Percentiles rank a stretch among this genome's conserved stretches.
These are phyloP conservation scores for Ceuthmochares aereus DNA, from an alignment of 2,113 vertebrate genomes.

Conservation along the genomic window DNA sequence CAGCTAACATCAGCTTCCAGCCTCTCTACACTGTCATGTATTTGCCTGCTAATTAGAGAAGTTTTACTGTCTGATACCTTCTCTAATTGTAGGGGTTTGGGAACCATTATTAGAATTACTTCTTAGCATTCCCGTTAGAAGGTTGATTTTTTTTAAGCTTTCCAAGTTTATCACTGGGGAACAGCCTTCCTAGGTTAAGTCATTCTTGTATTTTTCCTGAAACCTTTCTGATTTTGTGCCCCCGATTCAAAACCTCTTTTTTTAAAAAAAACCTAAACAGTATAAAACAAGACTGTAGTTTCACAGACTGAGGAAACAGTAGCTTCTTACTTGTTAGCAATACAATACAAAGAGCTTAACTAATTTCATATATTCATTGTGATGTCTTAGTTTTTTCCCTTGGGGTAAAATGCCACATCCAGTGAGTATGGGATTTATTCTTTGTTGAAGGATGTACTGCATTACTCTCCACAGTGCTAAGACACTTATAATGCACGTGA, in stretches of 20 bases:
- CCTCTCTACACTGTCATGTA: not conserved
- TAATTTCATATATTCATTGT: not conserved
- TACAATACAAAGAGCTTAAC: not conserved
- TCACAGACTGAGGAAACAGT: not conserved
- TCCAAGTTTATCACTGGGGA: not conserved
- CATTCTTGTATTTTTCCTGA: not conserved
- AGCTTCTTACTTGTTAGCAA: not conserved
- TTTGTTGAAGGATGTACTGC: not conserved
- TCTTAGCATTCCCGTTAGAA: not conserved
- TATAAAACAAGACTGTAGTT: not conserved
- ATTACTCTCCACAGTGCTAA: accelerated
- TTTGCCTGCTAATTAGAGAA: not conserved
- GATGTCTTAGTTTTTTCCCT: not conserved
- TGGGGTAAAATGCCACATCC: not conserved
- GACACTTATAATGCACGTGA: not conserved
- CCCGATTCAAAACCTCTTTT: not conserved
- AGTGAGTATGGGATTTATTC: not conserved
- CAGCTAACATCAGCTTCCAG: not conserved
- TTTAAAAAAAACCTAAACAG: not conserved
- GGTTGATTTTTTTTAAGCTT: not conserved
- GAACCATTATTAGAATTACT: not conserved
- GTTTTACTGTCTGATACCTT: not conserved
- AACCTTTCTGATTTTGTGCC: not conserved
- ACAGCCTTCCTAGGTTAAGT: not conserved
- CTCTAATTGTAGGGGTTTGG: not conserved